Conservation (phyloP, 2,888 invertebrate species). For the Drosophila peninsularis region DNA sequence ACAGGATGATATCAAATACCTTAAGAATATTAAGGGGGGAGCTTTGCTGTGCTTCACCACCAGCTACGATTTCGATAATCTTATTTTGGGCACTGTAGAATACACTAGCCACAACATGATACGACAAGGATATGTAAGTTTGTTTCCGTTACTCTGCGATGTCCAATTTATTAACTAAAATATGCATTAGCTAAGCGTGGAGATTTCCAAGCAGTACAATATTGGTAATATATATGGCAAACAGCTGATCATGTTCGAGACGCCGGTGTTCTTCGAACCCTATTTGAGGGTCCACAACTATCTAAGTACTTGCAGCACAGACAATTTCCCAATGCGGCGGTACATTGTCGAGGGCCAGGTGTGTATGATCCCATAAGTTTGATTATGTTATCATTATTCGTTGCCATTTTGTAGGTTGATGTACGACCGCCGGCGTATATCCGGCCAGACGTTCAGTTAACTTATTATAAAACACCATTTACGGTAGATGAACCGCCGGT, state of each 20-base stretch:
- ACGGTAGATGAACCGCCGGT: conserved; percentile 82
- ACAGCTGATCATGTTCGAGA: conserved; percentile 89
- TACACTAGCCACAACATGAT: conserved; percentile 86
- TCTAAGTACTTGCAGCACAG: conserved; percentile 86
- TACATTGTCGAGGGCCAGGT: conserved; percentile 88
- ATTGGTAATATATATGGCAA: conserved; percentile 81
- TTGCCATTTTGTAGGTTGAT: conserved; percentile 18
- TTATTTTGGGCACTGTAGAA: conserved; percentile 89
- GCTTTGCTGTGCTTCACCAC: conserved; percentile 90
- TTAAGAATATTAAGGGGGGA: conserved; percentile 85
- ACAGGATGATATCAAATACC: not conserved
- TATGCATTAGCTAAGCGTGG: conserved; percentile 77
- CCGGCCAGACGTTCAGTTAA: conserved; percentile 54
- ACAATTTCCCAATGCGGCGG: conserved; percentile 88
- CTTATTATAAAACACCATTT: conserved; percentile 62
- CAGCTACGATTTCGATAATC: conserved; percentile 88
- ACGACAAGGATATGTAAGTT: conserved; percentile 86
- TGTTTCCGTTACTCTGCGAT: not conserved
- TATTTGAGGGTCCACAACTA: conserved; percentile 90
- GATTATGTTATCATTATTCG: not conserved
- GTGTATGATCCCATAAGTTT: conserved; percentile 6
- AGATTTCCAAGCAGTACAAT: conserved; percentile 81
- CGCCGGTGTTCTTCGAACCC: conserved; percentile 92
- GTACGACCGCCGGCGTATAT: conserved; percentile 83
- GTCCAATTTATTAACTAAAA: not conserved